Base-by-base conservation (phyloP, 2,888 invertebrate species). In the Nomada ferruginata region DNA sequence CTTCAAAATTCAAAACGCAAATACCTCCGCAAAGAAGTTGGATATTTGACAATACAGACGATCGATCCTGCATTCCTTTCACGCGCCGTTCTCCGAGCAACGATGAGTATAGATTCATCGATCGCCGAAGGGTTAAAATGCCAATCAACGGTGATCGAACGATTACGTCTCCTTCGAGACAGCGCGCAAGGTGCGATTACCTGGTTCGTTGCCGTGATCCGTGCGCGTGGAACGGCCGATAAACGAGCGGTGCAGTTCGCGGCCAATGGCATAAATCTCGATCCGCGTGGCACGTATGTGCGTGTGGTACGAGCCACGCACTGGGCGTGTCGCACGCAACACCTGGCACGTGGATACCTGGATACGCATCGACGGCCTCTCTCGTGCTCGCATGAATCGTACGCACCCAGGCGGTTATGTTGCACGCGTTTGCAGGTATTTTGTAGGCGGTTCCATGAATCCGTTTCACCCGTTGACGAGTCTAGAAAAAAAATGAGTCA, bases 251-350 rank as follows among this genome's bases (percentile, higher is more conserved):
- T 75, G 81, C 77, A 80, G 81, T 88, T 87, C 85, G 84, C 81
- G 87, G 84, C 89, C 87, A 90, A 87, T 89, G 88, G 89, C 83
- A 90, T 89, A 89, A 90, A 89, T 89, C 89, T 85, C 79, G 77
- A 75, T 81, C 71, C 85, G 77, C 81, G 87, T 82, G 83, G 83
- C 84, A 87, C 84, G 86, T 86, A 90, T 89, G 86, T 87, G 87
- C 86, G 85, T 85, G 85, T 74, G 82, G 86, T 87, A 84, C 87
- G 85, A 85, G 87, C 86, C 88, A 89, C 90, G 87, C 89, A 89
- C 91, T 91, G 91, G 91, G 91, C 91, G 91, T 91, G 91, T 90
- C 89, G 84, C 90, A 84, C 89, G 90, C 89, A 91, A 89, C 89
- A 83, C 89, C 76, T 80, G 91, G 91, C 91, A 91, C 91, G 91